Conservation (phyloP, 1,140 invertebrate species). For the Agrilus planipennis region DNA sequence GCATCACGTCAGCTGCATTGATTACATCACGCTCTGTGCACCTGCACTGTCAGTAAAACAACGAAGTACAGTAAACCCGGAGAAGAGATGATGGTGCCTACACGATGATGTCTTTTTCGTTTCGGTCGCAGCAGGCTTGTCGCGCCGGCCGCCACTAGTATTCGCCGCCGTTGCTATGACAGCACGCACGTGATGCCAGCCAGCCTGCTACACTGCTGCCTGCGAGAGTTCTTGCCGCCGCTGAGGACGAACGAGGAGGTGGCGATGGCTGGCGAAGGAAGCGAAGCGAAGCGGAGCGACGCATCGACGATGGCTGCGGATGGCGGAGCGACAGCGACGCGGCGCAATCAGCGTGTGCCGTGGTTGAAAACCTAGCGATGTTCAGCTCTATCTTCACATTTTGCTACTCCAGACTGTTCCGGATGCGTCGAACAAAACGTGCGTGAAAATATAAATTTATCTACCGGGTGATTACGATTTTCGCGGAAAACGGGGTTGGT, state of each 20-base stretch:
- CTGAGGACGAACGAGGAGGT: background rate
- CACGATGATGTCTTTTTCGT: too few relatives aligned
- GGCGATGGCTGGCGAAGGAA: background rate
- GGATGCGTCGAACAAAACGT: too few relatives aligned
- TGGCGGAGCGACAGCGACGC: background rate
- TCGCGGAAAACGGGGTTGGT: too few relatives aligned
- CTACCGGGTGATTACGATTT: too few relatives aligned
- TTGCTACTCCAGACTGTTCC: too few relatives aligned
- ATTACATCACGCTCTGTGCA: conserved; percentile 22
- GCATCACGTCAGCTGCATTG: conserved; percentile 24
- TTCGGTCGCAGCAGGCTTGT: too few relatives aligned
- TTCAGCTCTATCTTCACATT: too few relatives aligned
- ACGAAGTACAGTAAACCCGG: conserved; percentile 18
- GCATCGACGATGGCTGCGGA: background rate
- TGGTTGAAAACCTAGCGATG: conserved; percentile 2
- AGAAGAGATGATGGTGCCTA: too few relatives aligned
- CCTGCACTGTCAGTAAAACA: too few relatives aligned
- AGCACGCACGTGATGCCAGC: conserved; percentile 31
- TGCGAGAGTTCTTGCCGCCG: background rate
- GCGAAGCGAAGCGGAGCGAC: conserved; percentile 1
- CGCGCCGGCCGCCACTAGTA: too few relatives aligned
- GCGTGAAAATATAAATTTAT: too few relatives aligned
- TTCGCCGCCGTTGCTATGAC: conserved; percentile 29
- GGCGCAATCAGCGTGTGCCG: conserved; percentile 7
- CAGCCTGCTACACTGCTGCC: conserved; percentile 27